A percentile compares a stretch with the other conserved stretches of the same genome.
Evolutionary conservation across 2,797 vertebrate species (phyloP).

Genomic region (Sternarchorhynchus goeldii): DNA sequence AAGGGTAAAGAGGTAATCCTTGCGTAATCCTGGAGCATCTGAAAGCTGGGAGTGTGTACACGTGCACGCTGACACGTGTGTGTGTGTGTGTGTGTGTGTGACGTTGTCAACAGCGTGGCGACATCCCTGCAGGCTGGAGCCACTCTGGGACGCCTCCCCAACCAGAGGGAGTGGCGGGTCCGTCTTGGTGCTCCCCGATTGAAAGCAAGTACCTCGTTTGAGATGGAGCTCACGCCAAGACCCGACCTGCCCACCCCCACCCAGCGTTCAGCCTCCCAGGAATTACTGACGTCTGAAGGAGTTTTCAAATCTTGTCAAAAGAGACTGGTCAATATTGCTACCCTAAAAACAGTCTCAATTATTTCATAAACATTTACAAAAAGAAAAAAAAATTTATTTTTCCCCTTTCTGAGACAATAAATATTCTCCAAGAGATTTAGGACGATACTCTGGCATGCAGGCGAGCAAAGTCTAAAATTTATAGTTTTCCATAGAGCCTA

Average conservation of each 20-base stretch:
- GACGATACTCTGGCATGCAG: slow-evolving; percentile 81
- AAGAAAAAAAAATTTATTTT: slow-evolving; percentile 58
- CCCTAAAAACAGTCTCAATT: slow-evolving; percentile 76
- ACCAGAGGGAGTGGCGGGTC: slow-evolving; percentile 28
- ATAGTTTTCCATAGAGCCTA: slow-evolving; percentile 74
- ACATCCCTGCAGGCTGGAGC: slow-evolving; percentile 58
- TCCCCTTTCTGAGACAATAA: slow-evolving; percentile 71
- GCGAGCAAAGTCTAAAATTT: slow-evolving; percentile 75
- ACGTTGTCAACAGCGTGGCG: slow-evolving; percentile 58
- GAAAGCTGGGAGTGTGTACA: slow-evolving; percentile 67
- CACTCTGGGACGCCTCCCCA: neutral
- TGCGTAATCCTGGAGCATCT: slow-evolving; percentile 62
- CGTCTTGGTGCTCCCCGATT: slow-evolving; percentile 62
- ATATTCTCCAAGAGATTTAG: slow-evolving; percentile 74
- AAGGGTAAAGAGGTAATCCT: slow-evolving; percentile 77
- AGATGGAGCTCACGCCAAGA: slow-evolving; percentile 68
- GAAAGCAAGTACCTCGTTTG: slow-evolving; percentile 81
- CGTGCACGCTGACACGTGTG: slow-evolving; percentile 30
- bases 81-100: slow-evolving; percentile 52
- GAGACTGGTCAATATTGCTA: slow-evolving; percentile 78
- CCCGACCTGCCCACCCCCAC: slow-evolving; percentile 41
- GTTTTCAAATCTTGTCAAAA: slow-evolving; percentile 70
- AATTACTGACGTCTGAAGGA: slow-evolving; percentile 71
- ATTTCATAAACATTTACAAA: slow-evolving; percentile 69
- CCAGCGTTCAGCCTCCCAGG: slow-evolving; percentile 54